Base-by-base conservation (phyloP, 2,113 vertebrate species). In the Chaetops frenatus region DNA sequence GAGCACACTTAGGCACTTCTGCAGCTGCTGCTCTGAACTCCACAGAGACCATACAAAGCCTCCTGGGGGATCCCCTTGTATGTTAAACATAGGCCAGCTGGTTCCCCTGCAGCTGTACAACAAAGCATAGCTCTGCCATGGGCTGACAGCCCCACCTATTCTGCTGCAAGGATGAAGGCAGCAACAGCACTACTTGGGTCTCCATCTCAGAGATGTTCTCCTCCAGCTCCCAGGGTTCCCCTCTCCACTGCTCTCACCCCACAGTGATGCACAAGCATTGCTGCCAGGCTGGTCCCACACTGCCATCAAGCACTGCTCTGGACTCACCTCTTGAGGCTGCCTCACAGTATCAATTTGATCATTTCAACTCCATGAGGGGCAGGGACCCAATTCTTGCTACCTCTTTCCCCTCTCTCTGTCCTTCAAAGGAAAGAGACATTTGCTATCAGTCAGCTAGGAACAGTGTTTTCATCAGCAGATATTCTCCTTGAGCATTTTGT, bases 41-140 rank as follows among this genome's bases (percentile, higher is more conserved):
- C 8, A 3, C 53, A 44, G 80, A 56, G 78, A 69, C 35, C 4
- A 0, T 2, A 47, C 19, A 70, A 24, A 92, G 61, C 51, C 72
- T 70, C 86, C 72, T 6, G 0, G 53, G 67, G 61, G 69, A 81
- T 57, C 62, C 45, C 60, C 51, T 50, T 0, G 0, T 12, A 28
- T 0, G 7, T 45, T 72, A 76, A 83, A 65, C 42, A 79, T n/a
- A 27, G 79, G 58, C 35, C 83, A 90, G 88, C 61, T 95, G 90
- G 51, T 53, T 92, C 64, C 78, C 79, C 81, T 69, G 65, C 81
- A 84, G 92, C 86, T 94, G 65, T 25, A 78, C 51, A 70, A 44
- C 50, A 73, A 90, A 91, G 66, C 17, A 4, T 6, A 78, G 48
- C 44, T 57, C 53, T 71, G 42, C 12, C 6, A 0, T 4, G 11